phyloP scores from a whole-genome alignment of 2,797 vertebrate species.

The Echeneis naucrates region DNA sequence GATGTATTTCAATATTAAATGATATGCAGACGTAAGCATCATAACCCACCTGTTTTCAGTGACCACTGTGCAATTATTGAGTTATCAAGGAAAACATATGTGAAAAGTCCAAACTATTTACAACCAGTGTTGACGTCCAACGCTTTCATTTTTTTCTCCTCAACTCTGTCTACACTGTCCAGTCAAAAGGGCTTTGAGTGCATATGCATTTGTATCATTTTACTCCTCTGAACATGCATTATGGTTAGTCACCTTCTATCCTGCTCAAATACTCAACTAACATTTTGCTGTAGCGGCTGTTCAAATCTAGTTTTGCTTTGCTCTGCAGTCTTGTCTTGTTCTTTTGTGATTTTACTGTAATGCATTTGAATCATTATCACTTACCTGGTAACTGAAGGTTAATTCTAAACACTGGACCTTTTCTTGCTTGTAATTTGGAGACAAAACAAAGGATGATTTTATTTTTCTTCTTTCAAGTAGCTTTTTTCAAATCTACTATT shows the following conservation, averaged over 20 bases:
- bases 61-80: conserved; percentile 7
- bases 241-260: conserved; percentile 42
- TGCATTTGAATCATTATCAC: conserved; percentile 31
- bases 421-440: conserved; percentile 28
- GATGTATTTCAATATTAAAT: not conserved
- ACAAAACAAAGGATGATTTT: conserved; percentile 22
- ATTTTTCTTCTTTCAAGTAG: not conserved
- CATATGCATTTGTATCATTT: conserved; percentile 30
- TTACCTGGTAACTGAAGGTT: conserved; percentile 8
- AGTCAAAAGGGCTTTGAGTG: conserved; percentile 66
- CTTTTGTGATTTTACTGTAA: conserved; percentile 46
- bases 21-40: not conserved
- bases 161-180: conserved; percentile 33
- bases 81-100: not conserved
- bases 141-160: conserved; percentile 7
- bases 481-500: conserved; percentile 1
- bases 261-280: conserved; percentile 44
- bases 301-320: conserved; percentile 37
- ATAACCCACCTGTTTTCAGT: conserved; percentile 1
- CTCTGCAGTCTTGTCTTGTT: conserved; percentile 26
- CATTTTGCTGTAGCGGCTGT: conserved; percentile 42
- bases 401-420: not conserved
- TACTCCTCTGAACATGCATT: conserved; percentile 20
- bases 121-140: not conserved
- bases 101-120: not conserved